Evolutionary conservation across 2,888 invertebrate genomes (phyloP).

Genomic region (Erynnis tages): DNA sequence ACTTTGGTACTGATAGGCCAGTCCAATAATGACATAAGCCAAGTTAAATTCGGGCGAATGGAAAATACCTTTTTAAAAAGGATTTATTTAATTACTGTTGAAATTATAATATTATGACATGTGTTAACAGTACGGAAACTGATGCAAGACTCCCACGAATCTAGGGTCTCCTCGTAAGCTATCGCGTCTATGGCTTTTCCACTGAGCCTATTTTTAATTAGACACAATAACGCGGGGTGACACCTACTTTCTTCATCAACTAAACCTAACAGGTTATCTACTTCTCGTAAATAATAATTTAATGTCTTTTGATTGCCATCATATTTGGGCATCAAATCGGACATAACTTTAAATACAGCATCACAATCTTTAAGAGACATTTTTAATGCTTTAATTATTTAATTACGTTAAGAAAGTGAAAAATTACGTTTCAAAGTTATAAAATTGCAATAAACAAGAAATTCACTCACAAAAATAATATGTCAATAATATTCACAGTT

Average conservation of each 20-base stretch:
- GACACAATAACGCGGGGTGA: not conserved
- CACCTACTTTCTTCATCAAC: not conserved
- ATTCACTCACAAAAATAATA: not conserved
- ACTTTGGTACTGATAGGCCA: not conserved
- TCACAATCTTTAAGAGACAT: constrained; percentile 14
- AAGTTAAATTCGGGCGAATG: constrained; percentile 12
- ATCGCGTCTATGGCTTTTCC: constrained; percentile 23
- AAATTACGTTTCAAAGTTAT: no score
- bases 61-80: constrained; percentile 11
- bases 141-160: constrained; percentile 21
- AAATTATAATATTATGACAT: no score
- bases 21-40: no score
- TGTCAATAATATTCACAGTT: constrained; percentile 16
- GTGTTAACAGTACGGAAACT: no score
- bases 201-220: constrained; percentile 25
- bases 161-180: constrained; percentile 15
- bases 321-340: constrained; percentile 7
- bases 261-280: not conserved
- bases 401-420: not conserved
- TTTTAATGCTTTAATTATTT: not conserved
- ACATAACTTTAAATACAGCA: not conserved
- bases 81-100: no score
- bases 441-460: not conserved
- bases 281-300: constrained; percentile 3
- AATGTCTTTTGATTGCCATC: constrained; percentile 2